phyloP scores from a whole-genome alignment of 1,140 invertebrate genomes.

The Theocolax elegans region DNA sequence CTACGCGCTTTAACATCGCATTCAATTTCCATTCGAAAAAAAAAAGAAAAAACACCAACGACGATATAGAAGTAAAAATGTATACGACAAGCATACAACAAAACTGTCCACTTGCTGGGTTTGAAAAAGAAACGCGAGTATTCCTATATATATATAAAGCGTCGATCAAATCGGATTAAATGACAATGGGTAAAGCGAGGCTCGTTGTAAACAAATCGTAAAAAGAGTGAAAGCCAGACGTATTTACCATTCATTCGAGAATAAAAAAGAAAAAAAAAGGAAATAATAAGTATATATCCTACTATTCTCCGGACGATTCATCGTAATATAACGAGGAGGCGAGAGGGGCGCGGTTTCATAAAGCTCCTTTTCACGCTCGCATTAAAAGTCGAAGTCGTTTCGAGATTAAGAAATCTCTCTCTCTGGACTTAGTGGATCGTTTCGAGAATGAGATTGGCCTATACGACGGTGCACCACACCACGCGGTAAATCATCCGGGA shows the following conservation, averaged over 20 bases:
- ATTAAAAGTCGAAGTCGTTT: constrained; percentile 30
- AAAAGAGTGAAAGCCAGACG: constrained; percentile 33
- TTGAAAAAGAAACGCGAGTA: too few relatives aligned
- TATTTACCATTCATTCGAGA: background rate
- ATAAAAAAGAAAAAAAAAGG: constrained; percentile 6
- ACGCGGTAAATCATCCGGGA: background rate
- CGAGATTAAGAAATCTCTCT: constrained; percentile 34
- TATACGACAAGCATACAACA: too few relatives aligned
- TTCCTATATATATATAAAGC: too few relatives aligned
- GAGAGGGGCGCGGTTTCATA: background rate
- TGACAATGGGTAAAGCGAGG: too few relatives aligned
- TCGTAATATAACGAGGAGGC: background rate
- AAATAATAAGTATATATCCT: too few relatives aligned
- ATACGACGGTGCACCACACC: background rate
- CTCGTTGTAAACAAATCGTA: constrained; percentile 41
- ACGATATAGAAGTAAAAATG: too few relatives aligned
- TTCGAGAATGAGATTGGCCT: background rate
- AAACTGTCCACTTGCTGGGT: too few relatives aligned
- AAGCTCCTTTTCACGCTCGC: constrained; percentile 17
- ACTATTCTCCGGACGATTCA: constrained; percentile 16
- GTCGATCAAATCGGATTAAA: constrained; percentile 40
- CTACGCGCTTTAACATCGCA: too few relatives aligned
- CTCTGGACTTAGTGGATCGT: background rate
- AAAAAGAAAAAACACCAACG: too few relatives aligned
- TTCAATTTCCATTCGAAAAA: too few relatives aligned